phyloP scores from a whole-genome alignment of 1,140 invertebrate genomes.

The Bathynomus jamesi region DNA sequence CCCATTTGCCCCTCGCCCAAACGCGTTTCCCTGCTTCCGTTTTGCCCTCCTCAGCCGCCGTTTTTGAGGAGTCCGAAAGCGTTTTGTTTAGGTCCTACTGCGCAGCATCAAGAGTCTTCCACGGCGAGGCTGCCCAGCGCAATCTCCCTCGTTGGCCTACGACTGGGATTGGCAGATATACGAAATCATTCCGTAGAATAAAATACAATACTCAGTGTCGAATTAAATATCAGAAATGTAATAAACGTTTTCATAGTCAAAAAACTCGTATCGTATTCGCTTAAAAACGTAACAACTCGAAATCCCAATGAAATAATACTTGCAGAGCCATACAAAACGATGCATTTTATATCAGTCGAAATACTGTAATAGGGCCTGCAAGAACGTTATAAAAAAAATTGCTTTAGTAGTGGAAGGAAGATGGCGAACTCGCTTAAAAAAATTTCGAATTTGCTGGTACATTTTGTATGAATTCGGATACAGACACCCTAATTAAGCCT shows the following conservation, averaged over 20 bases:
- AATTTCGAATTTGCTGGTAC: too few species aligned
- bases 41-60: background rate
- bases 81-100: background rate
- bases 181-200: background rate
- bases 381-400: too few species aligned
- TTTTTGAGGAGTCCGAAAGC: background rate
- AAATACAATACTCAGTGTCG: background rate
- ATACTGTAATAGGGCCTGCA: background rate
- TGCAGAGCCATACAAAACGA: background rate
- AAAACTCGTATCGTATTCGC: background rate
- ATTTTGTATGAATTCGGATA: too few species aligned
- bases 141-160: background rate
- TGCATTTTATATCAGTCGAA: background rate
- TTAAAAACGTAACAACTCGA: background rate
- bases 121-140: background rate
- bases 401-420: too few species aligned
- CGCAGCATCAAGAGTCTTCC: background rate
- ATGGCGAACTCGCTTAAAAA: too few species aligned
- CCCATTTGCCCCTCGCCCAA: background rate
- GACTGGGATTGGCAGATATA: background rate
- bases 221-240: too few species aligned
- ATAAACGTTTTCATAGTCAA: too few species aligned
- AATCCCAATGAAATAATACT: background rate
- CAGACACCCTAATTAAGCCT: too few species aligned
- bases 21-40: background rate